phyloP scores from a whole-genome alignment of 2,888 invertebrate species.

The Dysmachus trigonus region DNA sequence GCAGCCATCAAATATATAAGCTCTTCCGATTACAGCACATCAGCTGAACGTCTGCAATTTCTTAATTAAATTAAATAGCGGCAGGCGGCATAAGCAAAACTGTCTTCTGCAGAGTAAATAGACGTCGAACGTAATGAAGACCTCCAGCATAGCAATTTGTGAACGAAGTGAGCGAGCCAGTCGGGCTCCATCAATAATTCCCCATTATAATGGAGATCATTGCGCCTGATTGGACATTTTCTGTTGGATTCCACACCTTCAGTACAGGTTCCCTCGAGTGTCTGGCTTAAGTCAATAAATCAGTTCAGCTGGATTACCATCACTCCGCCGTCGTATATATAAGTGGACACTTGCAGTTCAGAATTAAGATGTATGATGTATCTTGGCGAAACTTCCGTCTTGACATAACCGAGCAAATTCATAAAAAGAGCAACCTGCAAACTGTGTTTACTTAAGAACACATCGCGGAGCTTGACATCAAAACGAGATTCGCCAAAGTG shows the following conservation, averaged over 20 bases:
- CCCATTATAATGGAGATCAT: constrained; percentile 1
- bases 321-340: not conserved
- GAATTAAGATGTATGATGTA: not conserved
- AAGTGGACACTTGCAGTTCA: not conserved
- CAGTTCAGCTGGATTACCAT: not conserved
- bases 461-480: not conserved
- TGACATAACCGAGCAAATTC: not conserved
- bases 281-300: not conserved
- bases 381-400: constrained; percentile 2
- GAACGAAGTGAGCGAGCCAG: not conserved
- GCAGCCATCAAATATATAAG: not conserved
- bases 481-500: not conserved
- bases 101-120: not conserved
- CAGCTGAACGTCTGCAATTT: not conserved
- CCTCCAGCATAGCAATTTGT: constrained; percentile 25
- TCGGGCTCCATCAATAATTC: constrained; percentile 8
- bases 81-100: not conserved
- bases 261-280: not conserved
- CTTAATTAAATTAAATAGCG: constrained; percentile 12
- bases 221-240: constrained; percentile 22
- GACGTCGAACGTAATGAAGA: not conserved
- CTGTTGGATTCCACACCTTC: not conserved
- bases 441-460: not conserved
- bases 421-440: not conserved
- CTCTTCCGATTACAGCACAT: not conserved